Evolutionary conservation across 2,113 vertebrate species (phyloP), one percentile per base, ranked within the genome.

Genomic region (Fulica atra): DNA sequence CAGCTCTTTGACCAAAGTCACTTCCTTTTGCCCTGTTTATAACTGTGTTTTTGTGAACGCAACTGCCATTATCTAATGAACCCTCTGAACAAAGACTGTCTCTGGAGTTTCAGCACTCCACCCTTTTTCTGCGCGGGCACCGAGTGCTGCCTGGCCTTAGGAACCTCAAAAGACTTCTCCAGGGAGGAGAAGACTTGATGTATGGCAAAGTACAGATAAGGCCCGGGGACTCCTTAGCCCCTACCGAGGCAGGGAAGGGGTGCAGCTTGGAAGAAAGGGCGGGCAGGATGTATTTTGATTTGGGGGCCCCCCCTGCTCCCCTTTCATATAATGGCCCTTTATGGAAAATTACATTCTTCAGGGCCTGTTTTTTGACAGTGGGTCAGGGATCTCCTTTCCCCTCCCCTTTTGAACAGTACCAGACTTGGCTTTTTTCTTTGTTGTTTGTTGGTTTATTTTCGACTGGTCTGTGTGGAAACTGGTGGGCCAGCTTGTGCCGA

Each of bases 11-110:
- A 87, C 93, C 93, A 72, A 95, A 96, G 82, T 92, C 90, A 96
- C 96, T 95, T 96, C 94, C 96, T 96, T 95, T 93, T 51, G 92
- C 86, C 63, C 57, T 81, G 95, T 96, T 95, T 84, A 40, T 78
- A 87, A 89, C 65, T n/a, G 31, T 56, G 83, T 81, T 92, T 95
- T 84, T 65, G 57, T 81, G 76, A 89, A 74, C 2, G 36, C 80
- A n/a, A 59, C 73, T 95, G 86, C 95, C 96, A 66, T 92, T 94
- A 94, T 92, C 92, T 95, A 61, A 76, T 84, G 86, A 93, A 76
- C 9, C 1, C 90, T 76, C 28, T 0, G 76, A 93, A 96, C 95
- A 96, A 96, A 97, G 96, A 24, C 71, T 40, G 71, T 71, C 82
- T 93, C 80, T 64, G 93, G 92, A 95, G 93, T 96, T 95, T 68